Evolutionary conservation across 1,140 invertebrate species (phyloP), one percentile per base, ranked within the genome.

Genomic region (Protaetia brevitarsis): DNA sequence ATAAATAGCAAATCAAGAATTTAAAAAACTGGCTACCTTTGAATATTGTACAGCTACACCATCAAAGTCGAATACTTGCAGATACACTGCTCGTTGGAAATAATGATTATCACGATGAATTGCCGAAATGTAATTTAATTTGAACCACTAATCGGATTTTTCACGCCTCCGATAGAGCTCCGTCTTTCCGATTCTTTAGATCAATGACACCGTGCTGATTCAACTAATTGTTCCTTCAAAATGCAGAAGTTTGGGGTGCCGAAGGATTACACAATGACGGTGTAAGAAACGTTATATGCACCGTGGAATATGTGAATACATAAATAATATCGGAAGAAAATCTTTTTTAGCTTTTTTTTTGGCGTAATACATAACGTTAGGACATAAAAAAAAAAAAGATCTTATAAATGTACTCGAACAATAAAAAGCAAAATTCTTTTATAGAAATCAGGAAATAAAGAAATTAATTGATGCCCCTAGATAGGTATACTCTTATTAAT

Each of bases 401-500:
- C 6, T 51, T n/a, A n/a, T n/a, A n/a, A n/a, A n/a, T n/a, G n/a
- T n/a, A n/a, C n/a, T n/a, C n/a, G n/a, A n/a, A n/a, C 19, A 23
- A 51, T 26, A 51, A 8, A 8, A 5, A 7, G 21, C 26, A 3
- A 51, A 51, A 51, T 19, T 51, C 19, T 2, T 51, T 37, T 0
- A 2, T 23, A 5, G 5, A 51, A 51, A 23, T 2, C 19, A 23
- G 10, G 6, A 23, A 51, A 23, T 19, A 51, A 51, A 51, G 31
- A 51, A 51, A 51, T 26, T 51, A 51, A 51, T 51, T 51, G 21
- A 23, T 51, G 11, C 26, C 7, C 13, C 8, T n/a, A n/a, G n/a
- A n/a, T n/a, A n/a, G n/a, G n/a, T n/a, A n/a, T n/a, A 51, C 26
- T 23, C 41, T 51, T 51, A 51, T 51, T 59, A 59, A 59, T 29